phyloP scores from a whole-genome alignment of 2,888 invertebrate genomes.

The Ypsolopha scabrella region DNA sequence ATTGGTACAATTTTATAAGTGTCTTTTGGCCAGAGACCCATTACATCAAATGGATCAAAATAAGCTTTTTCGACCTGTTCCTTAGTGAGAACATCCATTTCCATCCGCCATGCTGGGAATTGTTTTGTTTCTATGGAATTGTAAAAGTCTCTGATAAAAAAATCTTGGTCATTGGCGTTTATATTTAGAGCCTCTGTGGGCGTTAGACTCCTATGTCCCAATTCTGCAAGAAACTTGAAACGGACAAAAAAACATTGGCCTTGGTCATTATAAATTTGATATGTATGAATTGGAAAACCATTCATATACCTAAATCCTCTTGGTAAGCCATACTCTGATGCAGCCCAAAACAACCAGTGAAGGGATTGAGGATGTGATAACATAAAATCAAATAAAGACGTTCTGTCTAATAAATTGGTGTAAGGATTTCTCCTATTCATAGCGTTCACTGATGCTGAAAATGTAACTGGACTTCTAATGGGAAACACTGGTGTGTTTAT shows the following conservation, averaged over 20 bases:
- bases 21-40: constrained; percentile 85
- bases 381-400: constrained; percentile 91
- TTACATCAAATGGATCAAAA: constrained; percentile 89
- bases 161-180: constrained; percentile 83
- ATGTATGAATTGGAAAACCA: constrained; percentile 91
- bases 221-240: constrained; percentile 91
- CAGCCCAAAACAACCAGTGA: constrained; percentile 82
- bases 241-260: constrained; percentile 82
- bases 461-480: constrained; percentile 84
- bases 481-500: constrained; percentile 90
- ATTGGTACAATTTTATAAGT: constrained; percentile 84
- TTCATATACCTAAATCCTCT: constrained; percentile 92
- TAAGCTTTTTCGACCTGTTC: constrained; percentile 77
- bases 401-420: constrained; percentile 83
- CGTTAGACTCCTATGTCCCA: constrained; percentile 82
- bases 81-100: constrained; percentile 83
- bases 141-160: constrained; percentile 85
- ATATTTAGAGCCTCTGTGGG: constrained; percentile 73
- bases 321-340: constrained; percentile 89
- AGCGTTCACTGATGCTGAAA: constrained; percentile 88
- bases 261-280: constrained; percentile 83
- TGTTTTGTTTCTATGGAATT: constrained; percentile 83
- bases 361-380: constrained; percentile 82
- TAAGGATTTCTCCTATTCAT: constrained; percentile 89
- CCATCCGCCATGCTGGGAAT: constrained; percentile 77